Conservation (phyloP, 2,888 invertebrate genomes). For the Epirrhoe tristata region DNA sequence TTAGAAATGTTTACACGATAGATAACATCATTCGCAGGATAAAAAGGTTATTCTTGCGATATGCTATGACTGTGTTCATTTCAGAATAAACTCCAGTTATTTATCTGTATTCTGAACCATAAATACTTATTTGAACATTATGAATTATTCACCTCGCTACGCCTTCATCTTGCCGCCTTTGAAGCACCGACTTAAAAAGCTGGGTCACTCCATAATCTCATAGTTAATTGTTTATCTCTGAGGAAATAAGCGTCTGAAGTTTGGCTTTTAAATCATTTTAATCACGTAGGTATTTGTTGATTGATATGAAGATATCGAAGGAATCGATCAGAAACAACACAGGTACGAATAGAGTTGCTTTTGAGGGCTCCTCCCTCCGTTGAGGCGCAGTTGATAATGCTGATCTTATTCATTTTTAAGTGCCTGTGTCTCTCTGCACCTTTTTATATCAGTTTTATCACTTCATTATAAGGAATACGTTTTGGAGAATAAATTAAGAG, state of each 20-base stretch:
- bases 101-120: constrained; percentile 47
- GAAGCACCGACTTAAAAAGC: constrained; percentile 51
- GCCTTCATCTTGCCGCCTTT: constrained; percentile 79
- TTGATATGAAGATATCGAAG: no score
- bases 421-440: no score
- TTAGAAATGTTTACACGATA: no score
- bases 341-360: no score
- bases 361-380: no score
- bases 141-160: constrained; percentile 67
- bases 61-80: neutral
- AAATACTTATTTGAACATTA: constrained; percentile 66
- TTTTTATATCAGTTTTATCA: no score
- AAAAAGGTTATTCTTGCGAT: neutral
- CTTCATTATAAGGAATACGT: no score
- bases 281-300: no score
- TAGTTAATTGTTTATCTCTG: neutral
- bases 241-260: neutral
- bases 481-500: no score
- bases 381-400: no score
- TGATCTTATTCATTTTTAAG: no score
- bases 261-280: neutral
- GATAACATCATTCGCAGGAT: neutral
- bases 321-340: no score
- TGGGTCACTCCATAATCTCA: constrained; percentile 7
- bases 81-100: constrained; percentile 11